phyloP scores from a whole-genome alignment of 2,797 vertebrate genomes.

The Channa striata region DNA sequence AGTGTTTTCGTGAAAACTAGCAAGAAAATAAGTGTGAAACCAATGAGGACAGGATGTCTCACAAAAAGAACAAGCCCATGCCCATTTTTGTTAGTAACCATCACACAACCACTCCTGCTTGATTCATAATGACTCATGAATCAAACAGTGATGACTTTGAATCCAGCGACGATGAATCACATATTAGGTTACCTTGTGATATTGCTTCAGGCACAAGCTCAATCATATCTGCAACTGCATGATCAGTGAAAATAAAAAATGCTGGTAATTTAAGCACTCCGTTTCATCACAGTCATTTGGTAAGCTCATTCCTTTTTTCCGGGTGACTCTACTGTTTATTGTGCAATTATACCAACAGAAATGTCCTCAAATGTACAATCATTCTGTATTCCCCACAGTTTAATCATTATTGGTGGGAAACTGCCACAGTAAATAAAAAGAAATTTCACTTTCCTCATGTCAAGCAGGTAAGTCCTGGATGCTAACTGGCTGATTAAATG shows the following conservation, averaged over 20 bases:
- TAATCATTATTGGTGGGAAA: not conserved
- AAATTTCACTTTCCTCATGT: conserved; percentile 27
- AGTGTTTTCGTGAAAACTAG: conserved; percentile 17
- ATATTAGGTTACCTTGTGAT: conserved; percentile 13
- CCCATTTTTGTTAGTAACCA: conserved; percentile 53
- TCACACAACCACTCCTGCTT: conserved; percentile 48
- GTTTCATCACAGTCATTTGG: conserved; percentile 1
- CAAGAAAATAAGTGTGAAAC: conserved; percentile 5
- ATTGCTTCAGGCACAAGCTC: conserved; percentile 16
- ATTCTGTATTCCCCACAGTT: conserved; percentile 19
- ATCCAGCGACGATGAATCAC: conserved; percentile 49
- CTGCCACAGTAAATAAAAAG: conserved; percentile 10
- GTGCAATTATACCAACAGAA: not conserved
- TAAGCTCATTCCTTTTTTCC: conserved; percentile 1
- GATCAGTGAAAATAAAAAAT: conserved; percentile 22
- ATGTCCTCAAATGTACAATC: conserved; percentile 5
- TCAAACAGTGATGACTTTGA: conserved; percentile 31
- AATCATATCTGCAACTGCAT: conserved; percentile 22
- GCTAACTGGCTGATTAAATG: conserved; percentile 53
- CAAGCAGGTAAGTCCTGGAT: conserved; percentile 40
- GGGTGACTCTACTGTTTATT: conserved; percentile 2
- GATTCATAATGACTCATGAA: conserved; percentile 73
- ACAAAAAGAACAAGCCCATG: conserved; percentile 55
- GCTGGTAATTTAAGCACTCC: not conserved
- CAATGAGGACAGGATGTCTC: conserved; percentile 25